Percentiles rank a stretch among this genome's conserved stretches.
phyloP scores from a whole-genome alignment of 2,888 invertebrate species.

The Onthophagus sagittarius region DNA sequence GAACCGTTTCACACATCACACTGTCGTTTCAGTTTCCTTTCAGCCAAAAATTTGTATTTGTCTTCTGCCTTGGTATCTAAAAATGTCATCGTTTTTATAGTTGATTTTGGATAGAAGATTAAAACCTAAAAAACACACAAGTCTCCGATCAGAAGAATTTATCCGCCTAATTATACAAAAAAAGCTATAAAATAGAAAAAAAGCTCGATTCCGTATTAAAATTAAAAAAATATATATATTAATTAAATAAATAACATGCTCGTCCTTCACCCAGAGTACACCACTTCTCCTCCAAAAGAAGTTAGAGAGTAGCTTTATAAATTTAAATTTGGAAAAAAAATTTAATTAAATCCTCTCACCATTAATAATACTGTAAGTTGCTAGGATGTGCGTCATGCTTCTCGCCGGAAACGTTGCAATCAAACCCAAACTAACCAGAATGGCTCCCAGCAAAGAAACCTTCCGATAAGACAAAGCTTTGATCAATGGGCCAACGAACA shows the following conservation, averaged over 20 bases:
- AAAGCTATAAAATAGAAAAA: not conserved
- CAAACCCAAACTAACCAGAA: constrained; percentile 63
- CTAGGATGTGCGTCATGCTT: constrained; percentile 68
- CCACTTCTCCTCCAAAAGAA: constrained; percentile 1
- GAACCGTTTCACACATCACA: constrained; percentile 21
- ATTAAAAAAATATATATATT: too few species aligned
- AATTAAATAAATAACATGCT: not conserved
- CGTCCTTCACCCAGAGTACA: not conserved
- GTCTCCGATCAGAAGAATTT: constrained; percentile 1
- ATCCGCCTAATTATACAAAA: not conserved
- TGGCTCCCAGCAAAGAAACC: constrained; percentile 64
- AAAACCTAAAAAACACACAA: constrained; percentile 10
- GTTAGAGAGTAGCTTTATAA: not conserved
- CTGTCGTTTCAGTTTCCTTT: too few species aligned
- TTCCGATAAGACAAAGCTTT: constrained; percentile 72
- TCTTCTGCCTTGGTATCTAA: not conserved
- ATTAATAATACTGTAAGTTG: constrained; percentile 72
- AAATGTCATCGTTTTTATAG: not conserved
- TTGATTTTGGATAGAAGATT: not conserved
- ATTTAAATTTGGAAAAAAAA: not conserved
- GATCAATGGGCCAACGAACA: constrained; percentile 72
- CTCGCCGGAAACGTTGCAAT: constrained; percentile 65
- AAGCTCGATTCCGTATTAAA: not conserved
- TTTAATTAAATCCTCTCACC: constrained; percentile 50
- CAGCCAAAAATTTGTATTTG: too few species aligned